phyloP scores from a whole-genome alignment of 2,888 invertebrate species.

The Nomada hirtipes region DNA sequence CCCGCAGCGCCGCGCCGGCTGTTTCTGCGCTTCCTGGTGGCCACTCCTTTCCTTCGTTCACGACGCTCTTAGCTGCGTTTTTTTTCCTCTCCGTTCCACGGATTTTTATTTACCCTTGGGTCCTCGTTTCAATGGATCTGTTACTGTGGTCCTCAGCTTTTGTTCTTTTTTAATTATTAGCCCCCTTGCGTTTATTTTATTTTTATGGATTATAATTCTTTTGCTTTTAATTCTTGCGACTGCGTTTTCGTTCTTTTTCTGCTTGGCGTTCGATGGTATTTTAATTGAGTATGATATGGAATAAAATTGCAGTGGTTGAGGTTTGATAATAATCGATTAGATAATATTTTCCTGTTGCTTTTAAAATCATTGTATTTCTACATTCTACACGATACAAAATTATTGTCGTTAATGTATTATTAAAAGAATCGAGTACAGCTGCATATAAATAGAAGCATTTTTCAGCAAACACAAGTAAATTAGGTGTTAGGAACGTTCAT shows the following conservation, averaged over 20 bases:
- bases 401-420: constrained; percentile 24
- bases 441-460: constrained; percentile 15
- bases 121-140: background rate
- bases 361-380: constrained; percentile 5
- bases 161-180: background rate
- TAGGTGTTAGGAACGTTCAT: background rate
- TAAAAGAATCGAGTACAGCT: constrained; percentile 8
- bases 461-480: background rate
- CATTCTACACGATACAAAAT: background rate
- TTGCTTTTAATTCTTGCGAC: too few relatives aligned
- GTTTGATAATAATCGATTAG: background rate
- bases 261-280: background rate
- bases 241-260: background rate
- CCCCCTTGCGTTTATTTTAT: background rate
- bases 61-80: background rate
- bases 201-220: background rate
- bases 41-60: constrained; percentile 3
- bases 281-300: background rate
- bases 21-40: constrained; percentile 24
- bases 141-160: too few relatives aligned
- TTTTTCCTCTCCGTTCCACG: background rate
- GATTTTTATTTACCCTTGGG: background rate
- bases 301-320: background rate
- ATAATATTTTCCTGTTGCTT: background rate
- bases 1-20: constrained; percentile 24